Evolutionary conservation across 2,113 vertebrate genomes (phyloP).

Genomic region (Hippocampus zosterae): DNA sequence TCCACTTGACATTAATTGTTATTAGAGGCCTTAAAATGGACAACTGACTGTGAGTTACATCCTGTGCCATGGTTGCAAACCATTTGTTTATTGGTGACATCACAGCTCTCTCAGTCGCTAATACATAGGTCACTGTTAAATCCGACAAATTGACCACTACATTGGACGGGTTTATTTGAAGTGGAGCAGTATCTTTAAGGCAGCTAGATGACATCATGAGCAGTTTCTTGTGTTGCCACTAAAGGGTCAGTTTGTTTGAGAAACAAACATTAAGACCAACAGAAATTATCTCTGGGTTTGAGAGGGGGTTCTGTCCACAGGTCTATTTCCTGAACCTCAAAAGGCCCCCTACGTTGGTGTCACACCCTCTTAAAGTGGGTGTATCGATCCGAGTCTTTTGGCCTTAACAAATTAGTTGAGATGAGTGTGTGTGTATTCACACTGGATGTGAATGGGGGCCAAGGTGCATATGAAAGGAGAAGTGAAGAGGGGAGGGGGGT

Average conservation of each 20-base stretch:
- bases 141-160: constrained; percentile 26
- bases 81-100: constrained; percentile 69
- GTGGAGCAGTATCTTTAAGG: constrained; percentile 18
- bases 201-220: constrained; percentile 50
- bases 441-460: constrained; percentile 30
- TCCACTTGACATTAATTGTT: constrained; percentile 76
- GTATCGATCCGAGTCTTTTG: constrained; percentile 70
- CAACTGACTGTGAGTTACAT: constrained; percentile 54
- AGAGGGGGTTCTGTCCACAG: constrained; percentile 12
- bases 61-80: constrained; percentile 37
- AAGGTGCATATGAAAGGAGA: constrained; percentile 55
- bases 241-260: constrained; percentile 28
- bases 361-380: constrained; percentile 48
- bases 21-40: constrained; percentile 67
- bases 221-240: constrained; percentile 32
- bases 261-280: constrained; percentile 19
- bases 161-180: constrained; percentile 27
- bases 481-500: constrained; percentile 25
- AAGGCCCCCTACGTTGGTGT: constrained; percentile 26
- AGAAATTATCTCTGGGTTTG: constrained; percentile 19
- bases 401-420: constrained; percentile 52
- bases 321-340: constrained; percentile 57
- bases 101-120: constrained; percentile 30
- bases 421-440: constrained; percentile 38
- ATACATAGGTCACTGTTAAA: constrained; percentile 33